A percentile compares a stretch with the other conserved stretches of the same genome.
These are phyloP conservation scores for Anastrepha obliqua DNA, from an alignment of 1,140 invertebrate genomes.

Conservation along the genomic window DNA sequence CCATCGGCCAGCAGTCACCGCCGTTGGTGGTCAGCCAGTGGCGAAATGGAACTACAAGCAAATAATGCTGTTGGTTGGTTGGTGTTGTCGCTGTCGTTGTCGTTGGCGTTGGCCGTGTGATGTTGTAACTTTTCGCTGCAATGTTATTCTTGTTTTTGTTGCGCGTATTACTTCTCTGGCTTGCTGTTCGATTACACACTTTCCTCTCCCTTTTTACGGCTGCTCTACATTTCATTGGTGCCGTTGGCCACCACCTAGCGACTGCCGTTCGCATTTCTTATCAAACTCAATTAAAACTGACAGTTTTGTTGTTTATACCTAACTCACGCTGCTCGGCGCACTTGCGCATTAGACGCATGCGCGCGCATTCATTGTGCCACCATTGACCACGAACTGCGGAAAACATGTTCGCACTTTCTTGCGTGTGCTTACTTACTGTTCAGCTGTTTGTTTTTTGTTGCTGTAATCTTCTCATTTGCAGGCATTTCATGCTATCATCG, in stretches of 20 bases:
- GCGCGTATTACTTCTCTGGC: neutral
- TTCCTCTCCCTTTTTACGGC: neutral
- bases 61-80: neutral
- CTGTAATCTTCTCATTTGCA: constrained; percentile 32
- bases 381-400: neutral
- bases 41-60: neutral
- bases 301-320: constrained; percentile 22
- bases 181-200: neutral
- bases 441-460: neutral
- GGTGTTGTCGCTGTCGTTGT: neutral
- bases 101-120: constrained; percentile 34
- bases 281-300: constrained; percentile 51
- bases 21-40: constrained; percentile 41
- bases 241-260: neutral
- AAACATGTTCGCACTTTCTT: constrained; percentile 48
- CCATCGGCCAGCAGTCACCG: neutral
- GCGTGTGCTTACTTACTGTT: constrained; percentile 20
- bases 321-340: constrained; percentile 29
- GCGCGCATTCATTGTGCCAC: constrained; percentile 6
- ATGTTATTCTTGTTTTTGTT: neutral
- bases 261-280: constrained; percentile 13
- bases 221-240: neutral
- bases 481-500: constrained; percentile 42
- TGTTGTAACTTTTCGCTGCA: neutral
- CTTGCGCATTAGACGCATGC: constrained; percentile 43